Base-by-base conservation (phyloP, 2,113 vertebrate genomes). In the Hucho hucho region DNA sequence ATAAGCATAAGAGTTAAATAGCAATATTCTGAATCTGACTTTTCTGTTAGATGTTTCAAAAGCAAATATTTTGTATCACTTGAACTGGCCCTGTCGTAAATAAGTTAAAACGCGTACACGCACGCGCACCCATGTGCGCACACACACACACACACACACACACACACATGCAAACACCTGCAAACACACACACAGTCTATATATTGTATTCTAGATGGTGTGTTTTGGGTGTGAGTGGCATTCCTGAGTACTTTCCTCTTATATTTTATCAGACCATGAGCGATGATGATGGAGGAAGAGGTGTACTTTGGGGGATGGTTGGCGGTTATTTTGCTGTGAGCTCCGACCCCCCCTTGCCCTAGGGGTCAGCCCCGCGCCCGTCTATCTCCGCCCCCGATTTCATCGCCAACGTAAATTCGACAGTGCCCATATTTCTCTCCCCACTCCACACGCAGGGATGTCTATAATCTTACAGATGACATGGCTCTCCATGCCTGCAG, bases 351-450 rank as follows among this genome's bases (percentile, higher is more conserved):
- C 64, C 25, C 69, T 53, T 0, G 49, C 74, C n/a, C 61, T 61
- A 3, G 0, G 73, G 81, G 78, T 89, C 83, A 89, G 47, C 72
- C 75, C 75, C 43, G 72, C 47, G 43, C 3, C 64, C 13, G 49
- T 78, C 72, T 76, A 71, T 80, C 46, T 82, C 72, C 72, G 71
- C 67, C 81, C 79, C 63, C 73, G 73, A 66, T 78, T 53, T 82
- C 65, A 56, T 76, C 37, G 0, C 61, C 69, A 81, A 67, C 75
- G 64, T 75, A 75, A 79, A 79, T 75, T 0, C 6, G 68, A 83
- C 78, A 75, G 26, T 66, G 4, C 7, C 5, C 32, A 28, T 73
- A 37, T 20, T 73, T 37, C 28, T 63, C 29, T 32, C n/a, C 7
- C 4, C 12, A 6, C 11, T 43, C 32, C 20, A 9, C 46, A 20